Percentiles rank a stretch among this genome's conserved stretches.
Evolutionary conservation across 2,888 invertebrate genomes (phyloP).

Genomic region (Leptarthrus brevirostris): DNA sequence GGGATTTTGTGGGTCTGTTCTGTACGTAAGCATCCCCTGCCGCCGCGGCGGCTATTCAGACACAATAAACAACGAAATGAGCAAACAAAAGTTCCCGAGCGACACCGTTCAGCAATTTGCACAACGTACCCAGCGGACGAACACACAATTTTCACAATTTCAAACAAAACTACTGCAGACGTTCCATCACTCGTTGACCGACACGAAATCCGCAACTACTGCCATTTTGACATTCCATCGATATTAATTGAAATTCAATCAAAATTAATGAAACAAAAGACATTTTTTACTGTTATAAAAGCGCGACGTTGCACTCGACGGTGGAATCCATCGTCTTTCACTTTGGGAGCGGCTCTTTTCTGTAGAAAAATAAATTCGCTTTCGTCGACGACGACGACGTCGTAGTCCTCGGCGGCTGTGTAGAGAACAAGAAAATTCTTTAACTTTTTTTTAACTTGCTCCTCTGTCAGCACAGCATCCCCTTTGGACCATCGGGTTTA

Average conservation of each 20-base stretch:
- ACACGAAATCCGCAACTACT: background rate
- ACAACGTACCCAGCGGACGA: background rate
- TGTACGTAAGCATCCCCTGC: background rate
- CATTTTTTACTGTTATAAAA: background rate
- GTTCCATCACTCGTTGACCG: background rate
- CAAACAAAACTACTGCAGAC: background rate
- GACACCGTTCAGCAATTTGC: constrained; percentile 13
- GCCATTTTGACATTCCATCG: constrained; percentile 2
- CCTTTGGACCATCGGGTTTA: constrained; percentile 18
- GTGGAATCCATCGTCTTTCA: constrained; percentile 32
- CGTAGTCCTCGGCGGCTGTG: constrained; percentile 45
- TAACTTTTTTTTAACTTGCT: constrained; percentile 25
- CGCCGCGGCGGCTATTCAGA: background rate
- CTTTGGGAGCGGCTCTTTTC: constrained; percentile 46
- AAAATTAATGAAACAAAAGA: constrained; percentile 4
- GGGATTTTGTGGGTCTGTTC: background rate
- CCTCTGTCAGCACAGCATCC: constrained; percentile 30
- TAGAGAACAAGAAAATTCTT: constrained; percentile 45
- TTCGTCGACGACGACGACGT: constrained; percentile 32
- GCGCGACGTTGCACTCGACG: background rate
- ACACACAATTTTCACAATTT: background rate
- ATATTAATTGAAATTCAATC: background rate
- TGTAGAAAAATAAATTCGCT: constrained; percentile 32
- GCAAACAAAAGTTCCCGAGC: constrained; percentile 22
- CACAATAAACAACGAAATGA: constrained; percentile 28